Percentiles rank a stretch among this genome's conserved stretches.
Evolutionary conservation across 2,888 invertebrate species (phyloP).

Genomic region (Caenorhabditis sulstoni): DNA sequence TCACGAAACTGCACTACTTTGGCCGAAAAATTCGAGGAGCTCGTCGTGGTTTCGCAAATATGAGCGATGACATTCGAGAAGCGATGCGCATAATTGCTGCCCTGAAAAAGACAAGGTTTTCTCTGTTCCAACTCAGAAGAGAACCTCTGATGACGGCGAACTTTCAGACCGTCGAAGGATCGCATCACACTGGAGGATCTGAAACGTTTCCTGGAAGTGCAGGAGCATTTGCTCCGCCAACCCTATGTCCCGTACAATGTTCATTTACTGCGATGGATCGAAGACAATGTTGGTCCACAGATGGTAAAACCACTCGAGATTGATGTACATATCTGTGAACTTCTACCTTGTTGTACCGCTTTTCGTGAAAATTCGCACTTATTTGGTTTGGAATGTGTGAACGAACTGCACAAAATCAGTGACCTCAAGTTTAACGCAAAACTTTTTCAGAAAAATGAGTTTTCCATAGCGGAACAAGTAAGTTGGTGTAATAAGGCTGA

Average conservation of each 20-base stretch:
- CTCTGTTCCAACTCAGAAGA: background rate
- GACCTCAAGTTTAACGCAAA: background rate
- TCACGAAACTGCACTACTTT: slow-evolving; percentile 81
- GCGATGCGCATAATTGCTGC: slow-evolving; percentile 80
- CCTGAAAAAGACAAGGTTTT: slow-evolving; percentile 78
- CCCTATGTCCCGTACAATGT: slow-evolving; percentile 80
- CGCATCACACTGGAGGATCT: slow-evolving; percentile 80
- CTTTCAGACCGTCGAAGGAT: slow-evolving; percentile 76
- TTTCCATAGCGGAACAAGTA: slow-evolving; percentile 60
- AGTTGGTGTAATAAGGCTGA: slow-evolving; percentile 35
- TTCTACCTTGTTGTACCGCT: slow-evolving; percentile 33
- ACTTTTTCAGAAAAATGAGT: slow-evolving; percentile 61
- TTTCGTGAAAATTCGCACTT: slow-evolving; percentile 11
- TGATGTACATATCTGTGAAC: slow-evolving; percentile 20
- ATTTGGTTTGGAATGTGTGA: slow-evolving; percentile 33
- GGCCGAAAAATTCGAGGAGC: slow-evolving; percentile 78
- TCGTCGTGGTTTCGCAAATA: slow-evolving; percentile 78
- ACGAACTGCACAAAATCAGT: slow-evolving; percentile 36
- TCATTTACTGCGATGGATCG: slow-evolving; percentile 80
- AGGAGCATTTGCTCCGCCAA: slow-evolving; percentile 77
- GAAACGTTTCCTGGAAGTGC: slow-evolving; percentile 80
- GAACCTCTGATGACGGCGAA: background rate
- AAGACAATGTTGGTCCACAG: slow-evolving; percentile 76
- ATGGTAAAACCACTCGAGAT: slow-evolving; percentile 62
- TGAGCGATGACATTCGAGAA: slow-evolving; percentile 80